Conservation (phyloP, 2,888 invertebrate genomes). For the Agriopis marginaria region DNA sequence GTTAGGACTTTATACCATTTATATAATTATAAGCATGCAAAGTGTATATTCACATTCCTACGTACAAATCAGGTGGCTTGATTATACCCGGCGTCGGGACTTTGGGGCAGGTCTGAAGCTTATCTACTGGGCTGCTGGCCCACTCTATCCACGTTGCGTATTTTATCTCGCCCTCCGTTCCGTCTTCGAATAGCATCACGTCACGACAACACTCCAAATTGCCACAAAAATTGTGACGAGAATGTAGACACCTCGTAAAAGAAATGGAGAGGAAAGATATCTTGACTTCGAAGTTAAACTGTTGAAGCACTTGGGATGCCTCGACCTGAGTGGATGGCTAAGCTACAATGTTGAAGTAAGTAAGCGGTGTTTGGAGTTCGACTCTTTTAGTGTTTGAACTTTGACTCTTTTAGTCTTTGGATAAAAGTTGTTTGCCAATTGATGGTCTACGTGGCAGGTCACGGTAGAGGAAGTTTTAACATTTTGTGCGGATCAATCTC, state of each 20-base stretch:
- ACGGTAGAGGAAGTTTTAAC: neutral
- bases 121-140: constrained; percentile 7
- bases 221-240: constrained; percentile 43
- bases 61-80: neutral
- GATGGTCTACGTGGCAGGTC: neutral
- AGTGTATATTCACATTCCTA: neutral
- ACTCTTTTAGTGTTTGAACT: neutral
- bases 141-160: constrained; percentile 30
- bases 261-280: constrained; percentile 36
- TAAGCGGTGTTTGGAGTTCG: neutral
- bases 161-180: constrained; percentile 41
- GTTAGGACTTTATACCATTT: no score
- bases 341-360: neutral
- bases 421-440: neutral
- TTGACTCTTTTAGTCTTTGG: neutral
- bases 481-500: no score
- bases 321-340: constrained; percentile 5
- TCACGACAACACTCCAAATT: constrained; percentile 46
- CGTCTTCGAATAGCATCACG: constrained; percentile 41
- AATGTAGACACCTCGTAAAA: constrained; percentile 48
- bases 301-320: constrained; percentile 8
- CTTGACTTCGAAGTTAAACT: constrained; percentile 27
- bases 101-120: constrained; percentile 1
- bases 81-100: neutral
- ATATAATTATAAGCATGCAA: no score